Evolutionary conservation across 2,797 vertebrate species (phyloP), one percentile per base, ranked within the genome.

Genomic region (Ptychobarbus kaznakovi): DNA sequence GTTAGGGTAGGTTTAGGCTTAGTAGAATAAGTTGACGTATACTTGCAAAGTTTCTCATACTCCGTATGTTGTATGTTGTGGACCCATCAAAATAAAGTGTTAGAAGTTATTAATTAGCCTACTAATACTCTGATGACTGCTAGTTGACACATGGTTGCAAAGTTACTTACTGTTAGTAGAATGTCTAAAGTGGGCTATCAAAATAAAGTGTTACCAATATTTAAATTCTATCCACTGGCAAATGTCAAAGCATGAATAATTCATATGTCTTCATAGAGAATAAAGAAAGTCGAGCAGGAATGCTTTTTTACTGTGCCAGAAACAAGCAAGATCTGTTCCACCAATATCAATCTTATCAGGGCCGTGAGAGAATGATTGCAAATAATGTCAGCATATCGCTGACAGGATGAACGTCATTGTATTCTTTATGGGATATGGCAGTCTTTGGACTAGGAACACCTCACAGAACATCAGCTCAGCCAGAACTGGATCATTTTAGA

Each of bases 201-300:
- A 40, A 40, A 40, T 40, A 40, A 40, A 40, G 38, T 40, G 38
- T 40, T 40, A 40, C 38, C 6, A 63, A 79, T 38, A 81, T 80
- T 81, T 74, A 4, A 51, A 35, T 69, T 72, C 72, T 42, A 28
- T 77, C n/a, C 38, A 53, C 63, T n/a, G 46, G 72, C 46, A 86
- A 86, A 86, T 88, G 82, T 65, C 81, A 81, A 86, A 84, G 38
- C 42, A 81, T 84, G 65, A 88, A 88, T 84, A 84, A 88, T 81
- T 81, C 65, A 88, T 28, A 40, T 53, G 18, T n/a, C n/a, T 78
- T 51, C 28, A 84, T 10, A 51, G 53, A 74, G 46, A 58, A 77
- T 16, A 42, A 40, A 25, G 56, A 68, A 58, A 69, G 74, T 68
- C 12, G 1, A 56, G 46, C 46, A 58, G 40, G 49, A 78, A 56